A percentile compares a stretch with the other conserved stretches of the same genome.
Conservation (phyloP, 2,888 invertebrate species). For the Acrocera orbiculus region DNA sequence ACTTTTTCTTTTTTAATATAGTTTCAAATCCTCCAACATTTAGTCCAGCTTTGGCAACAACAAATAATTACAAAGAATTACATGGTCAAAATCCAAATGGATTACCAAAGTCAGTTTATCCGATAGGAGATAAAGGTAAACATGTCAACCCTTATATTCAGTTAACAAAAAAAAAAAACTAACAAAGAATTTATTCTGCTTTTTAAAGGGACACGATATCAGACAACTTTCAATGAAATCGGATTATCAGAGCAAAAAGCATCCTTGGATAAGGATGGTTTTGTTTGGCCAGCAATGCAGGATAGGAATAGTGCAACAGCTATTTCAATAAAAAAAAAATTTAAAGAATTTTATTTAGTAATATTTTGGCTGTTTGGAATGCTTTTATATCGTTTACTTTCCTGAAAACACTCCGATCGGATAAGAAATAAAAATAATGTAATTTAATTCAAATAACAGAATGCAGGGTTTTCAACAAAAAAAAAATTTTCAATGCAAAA, state of each 20-base stretch:
- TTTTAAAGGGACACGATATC: slow-evolving; percentile 52
- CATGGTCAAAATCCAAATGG: slow-evolving; percentile 5
- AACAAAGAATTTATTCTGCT: too few species aligned
- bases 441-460: slow-evolving; percentile 4
- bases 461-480: slow-evolving; percentile 6
- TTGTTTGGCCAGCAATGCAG: slow-evolving; percentile 17
- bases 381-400: not conserved
- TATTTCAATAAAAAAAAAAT: too few species aligned
- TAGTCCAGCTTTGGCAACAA: slow-evolving; percentile 9
- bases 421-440: too few species aligned
- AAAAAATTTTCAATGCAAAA: slow-evolving; percentile 1
- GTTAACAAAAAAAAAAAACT: slow-evolving; percentile 10
- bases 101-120: slow-evolving; percentile 6
- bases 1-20: slow-evolving; percentile 4
- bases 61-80: slow-evolving; percentile 8
- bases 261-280: slow-evolving; percentile 24
- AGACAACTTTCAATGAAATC: slow-evolving; percentile 58
- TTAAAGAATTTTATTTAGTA: not conserved
- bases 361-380: not conserved
- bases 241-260: slow-evolving; percentile 60
- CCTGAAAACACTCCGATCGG: too few species aligned
- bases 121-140: slow-evolving; percentile 11
- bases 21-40: slow-evolving; percentile 14
- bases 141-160: not conserved
- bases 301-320: slow-evolving; percentile 9